Evolutionary conservation across 1,140 invertebrate genomes (phyloP).

Genomic region (Chelonus insularis): DNA sequence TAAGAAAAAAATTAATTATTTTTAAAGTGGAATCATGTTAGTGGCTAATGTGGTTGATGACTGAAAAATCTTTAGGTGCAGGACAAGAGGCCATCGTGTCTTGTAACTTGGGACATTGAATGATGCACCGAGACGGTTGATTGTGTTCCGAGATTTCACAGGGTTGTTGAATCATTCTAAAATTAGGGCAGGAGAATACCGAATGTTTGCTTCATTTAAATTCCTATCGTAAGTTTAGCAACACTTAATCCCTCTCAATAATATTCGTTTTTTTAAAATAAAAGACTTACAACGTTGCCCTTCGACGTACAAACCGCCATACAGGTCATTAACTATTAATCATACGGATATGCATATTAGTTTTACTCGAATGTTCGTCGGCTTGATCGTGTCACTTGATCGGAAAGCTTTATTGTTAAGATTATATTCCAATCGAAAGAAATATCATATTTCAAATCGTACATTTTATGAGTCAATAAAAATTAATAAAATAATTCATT

Average conservation of each 20-base stretch:
- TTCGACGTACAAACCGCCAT: conserved; percentile 21
- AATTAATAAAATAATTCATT: background rate
- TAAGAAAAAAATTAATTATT: background rate
- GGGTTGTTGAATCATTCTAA: background rate
- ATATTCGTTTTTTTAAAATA: too few relatives aligned
- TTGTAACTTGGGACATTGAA: conserved; percentile 21
- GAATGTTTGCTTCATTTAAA: too few relatives aligned
- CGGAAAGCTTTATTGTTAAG: too few relatives aligned
- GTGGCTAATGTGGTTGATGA: conserved; percentile 1
- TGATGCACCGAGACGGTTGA: conserved; percentile 20
- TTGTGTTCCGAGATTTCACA: conserved; percentile 17
- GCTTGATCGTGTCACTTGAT: conserved; percentile 39
- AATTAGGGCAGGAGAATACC: too few relatives aligned
- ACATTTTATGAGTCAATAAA: background rate
- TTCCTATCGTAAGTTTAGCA: too few relatives aligned
- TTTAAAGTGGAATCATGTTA: background rate
- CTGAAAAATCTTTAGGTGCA: conserved; percentile 13
- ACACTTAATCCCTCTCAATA: too few relatives aligned
- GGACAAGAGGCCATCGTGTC: conserved; percentile 11
- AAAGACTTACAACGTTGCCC: conserved; percentile 22
- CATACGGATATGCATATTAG: conserved; percentile 48
- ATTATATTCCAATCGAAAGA: conserved; percentile 45
- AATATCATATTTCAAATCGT: background rate
- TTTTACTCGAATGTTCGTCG: conserved; percentile 37
- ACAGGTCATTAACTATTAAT: conserved; percentile 48